phyloP scores from a whole-genome alignment of 2,888 invertebrate species.

The Chloroclysta siterata region DNA sequence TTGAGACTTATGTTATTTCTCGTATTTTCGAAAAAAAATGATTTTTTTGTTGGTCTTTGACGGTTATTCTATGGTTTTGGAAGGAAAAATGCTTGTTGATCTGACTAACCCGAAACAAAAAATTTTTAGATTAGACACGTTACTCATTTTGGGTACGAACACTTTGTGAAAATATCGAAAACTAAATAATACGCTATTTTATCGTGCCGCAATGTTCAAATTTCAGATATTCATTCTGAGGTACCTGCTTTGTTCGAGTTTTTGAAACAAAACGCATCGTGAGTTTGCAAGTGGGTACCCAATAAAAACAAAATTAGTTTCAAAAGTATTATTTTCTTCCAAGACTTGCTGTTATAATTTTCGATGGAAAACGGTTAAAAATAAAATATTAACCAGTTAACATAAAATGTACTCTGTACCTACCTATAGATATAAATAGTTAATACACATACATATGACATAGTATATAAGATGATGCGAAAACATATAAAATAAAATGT shows the following conservation, averaged over 20 bases:
- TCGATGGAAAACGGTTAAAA: conserved; percentile 34
- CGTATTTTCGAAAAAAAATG: conserved; percentile 46
- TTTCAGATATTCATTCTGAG: too few species aligned
- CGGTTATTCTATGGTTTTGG: conserved; percentile 24
- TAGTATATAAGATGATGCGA: conserved; percentile 47
- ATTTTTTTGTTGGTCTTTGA: conserved; percentile 31
- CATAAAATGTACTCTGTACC: conserved; percentile 46
- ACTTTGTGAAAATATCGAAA: too few species aligned
- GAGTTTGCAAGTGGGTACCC: too few species aligned
- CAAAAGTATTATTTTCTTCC: conserved; percentile 19
- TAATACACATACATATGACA: conserved; percentile 47
- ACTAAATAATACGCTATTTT: too few species aligned
- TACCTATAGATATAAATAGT: conserved; percentile 45
- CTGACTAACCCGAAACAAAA: neutral
- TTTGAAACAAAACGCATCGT: too few species aligned
- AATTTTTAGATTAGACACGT: neutral
- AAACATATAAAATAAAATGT: conserved; percentile 43
- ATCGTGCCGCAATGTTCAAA: too few species aligned
- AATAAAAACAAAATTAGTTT: neutral
- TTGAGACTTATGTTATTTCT: conserved; percentile 47
- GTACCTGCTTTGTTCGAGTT: too few species aligned
- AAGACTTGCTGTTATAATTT: conserved; percentile 34
- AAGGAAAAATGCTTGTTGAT: conserved; percentile 6
- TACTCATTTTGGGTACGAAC: neutral
- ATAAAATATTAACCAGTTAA: conserved; percentile 36